These are phyloP conservation scores for Coregonus clupeaformis DNA, from an alignment of 2,113 vertebrate genomes.

Conservation along the genomic window DNA sequence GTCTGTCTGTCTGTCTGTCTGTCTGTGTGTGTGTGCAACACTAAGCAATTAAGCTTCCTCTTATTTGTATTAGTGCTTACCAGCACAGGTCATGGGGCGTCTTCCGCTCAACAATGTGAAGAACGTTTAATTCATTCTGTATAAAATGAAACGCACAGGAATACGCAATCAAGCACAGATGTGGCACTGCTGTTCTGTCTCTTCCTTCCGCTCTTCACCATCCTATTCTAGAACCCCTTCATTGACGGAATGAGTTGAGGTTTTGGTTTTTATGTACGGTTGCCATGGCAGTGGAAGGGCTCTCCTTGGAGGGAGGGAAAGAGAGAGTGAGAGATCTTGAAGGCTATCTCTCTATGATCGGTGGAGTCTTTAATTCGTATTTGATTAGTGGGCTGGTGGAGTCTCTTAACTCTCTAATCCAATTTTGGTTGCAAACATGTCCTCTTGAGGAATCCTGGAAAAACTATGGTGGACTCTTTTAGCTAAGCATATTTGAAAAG, in stretches of 20 bases:
- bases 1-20: constrained; percentile 16
- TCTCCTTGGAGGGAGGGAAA: not conserved
- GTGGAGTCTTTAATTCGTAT: constrained; percentile 46
- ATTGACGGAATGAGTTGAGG: constrained; percentile 31
- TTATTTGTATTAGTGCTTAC: constrained; percentile 44
- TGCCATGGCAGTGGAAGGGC: constrained; percentile 19
- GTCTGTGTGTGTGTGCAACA: constrained; percentile 16
- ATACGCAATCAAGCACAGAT: constrained; percentile 35
- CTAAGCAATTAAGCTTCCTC: constrained; percentile 46
- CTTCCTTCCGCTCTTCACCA: constrained; percentile 4
- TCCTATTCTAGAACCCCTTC: constrained; percentile 18
- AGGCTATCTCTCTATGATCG: not conserved
- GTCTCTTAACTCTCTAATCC: constrained; percentile 49
- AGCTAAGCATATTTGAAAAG: constrained; percentile 8
- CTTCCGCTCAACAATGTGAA: constrained; percentile 39
- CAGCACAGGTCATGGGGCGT: constrained; percentile 36
- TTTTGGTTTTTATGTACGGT: constrained; percentile 9
- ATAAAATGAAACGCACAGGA: constrained; percentile 9
- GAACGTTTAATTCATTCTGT: constrained; percentile 49
- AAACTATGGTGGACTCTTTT: constrained; percentile 10
- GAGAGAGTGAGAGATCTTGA: not conserved
- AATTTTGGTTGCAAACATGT: constrained; percentile 46
- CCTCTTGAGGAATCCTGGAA: constrained; percentile 27
- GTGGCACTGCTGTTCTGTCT: constrained; percentile 11
- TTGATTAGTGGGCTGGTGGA: constrained; percentile 48